Percentiles rank a stretch among this genome's conserved stretches.
Conservation (phyloP, 2,113 vertebrate species). For the Brachypteracias leptosomus region DNA sequence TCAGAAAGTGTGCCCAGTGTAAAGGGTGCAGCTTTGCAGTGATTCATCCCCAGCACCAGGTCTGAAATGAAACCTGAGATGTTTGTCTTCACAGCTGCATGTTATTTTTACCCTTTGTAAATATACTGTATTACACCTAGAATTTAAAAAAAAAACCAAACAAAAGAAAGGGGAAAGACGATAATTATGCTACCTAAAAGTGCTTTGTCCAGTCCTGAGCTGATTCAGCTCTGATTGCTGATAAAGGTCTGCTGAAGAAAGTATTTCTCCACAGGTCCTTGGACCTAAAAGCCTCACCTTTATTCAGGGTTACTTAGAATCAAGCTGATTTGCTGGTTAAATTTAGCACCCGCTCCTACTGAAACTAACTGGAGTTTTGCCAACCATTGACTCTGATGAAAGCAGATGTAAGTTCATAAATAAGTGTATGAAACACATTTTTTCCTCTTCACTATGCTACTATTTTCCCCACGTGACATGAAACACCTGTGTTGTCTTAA, state of each 20-base stretch:
- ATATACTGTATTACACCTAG: slow-evolving; percentile 61
- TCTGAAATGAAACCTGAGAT: slow-evolving; percentile 13
- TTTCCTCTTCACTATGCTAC: not conserved
- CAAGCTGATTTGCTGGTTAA: not conserved
- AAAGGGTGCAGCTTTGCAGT: slow-evolving; percentile 30
- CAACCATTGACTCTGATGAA: slow-evolving; percentile 15
- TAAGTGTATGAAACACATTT: slow-evolving; percentile 10
- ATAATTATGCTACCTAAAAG: not conserved
- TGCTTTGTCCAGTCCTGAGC: not conserved
- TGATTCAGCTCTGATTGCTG: not conserved
- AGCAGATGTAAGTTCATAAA: slow-evolving; percentile 29
- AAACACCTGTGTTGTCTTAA: slow-evolving; percentile 7
- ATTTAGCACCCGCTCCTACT: not conserved
- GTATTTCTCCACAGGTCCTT: not conserved
- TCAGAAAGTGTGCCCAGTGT: slow-evolving; percentile 14
- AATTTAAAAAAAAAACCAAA: not conserved
- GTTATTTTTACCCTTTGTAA: slow-evolving; percentile 65
- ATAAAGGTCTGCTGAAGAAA: not conserved
- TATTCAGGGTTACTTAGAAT: not conserved
- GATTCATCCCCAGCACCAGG: slow-evolving; percentile 51
- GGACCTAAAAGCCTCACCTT: not conserved
- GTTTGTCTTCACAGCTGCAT: slow-evolving; percentile 49
- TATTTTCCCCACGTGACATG: slow-evolving; percentile 2
- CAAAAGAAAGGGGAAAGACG: not conserved
- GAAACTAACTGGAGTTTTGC: not conserved